phyloP scores from a whole-genome alignment of 2,888 invertebrate species.

The Drosophila trichaetosa region DNA sequence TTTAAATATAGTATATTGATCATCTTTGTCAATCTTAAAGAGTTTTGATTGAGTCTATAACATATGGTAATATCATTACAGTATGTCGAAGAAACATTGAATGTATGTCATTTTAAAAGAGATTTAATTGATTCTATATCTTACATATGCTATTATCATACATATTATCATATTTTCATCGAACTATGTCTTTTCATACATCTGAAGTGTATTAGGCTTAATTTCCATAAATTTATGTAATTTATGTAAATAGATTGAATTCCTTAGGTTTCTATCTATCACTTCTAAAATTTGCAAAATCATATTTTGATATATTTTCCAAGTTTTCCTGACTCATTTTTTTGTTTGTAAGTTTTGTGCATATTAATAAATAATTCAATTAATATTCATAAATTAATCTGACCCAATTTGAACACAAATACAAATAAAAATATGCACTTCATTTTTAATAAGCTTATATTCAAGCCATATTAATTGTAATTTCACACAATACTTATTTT shows the following conservation, averaged over 20 bases:
- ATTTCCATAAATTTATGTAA: too few species aligned
- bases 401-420: background rate
- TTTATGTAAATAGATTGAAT: background rate
- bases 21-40: background rate
- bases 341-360: background rate
- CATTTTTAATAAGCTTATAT: background rate
- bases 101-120: background rate
- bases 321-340: background rate
- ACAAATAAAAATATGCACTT: background rate
- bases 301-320: background rate
- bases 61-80: background rate
- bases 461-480: background rate
- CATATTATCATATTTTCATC: background rate
- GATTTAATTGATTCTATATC: background rate
- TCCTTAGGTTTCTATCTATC: background rate
- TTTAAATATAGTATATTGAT: background rate
- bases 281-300: background rate
- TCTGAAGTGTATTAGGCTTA: too few species aligned
- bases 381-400: background rate
- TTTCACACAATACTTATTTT: conserved; percentile 6
- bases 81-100: background rate
- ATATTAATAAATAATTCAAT: too few species aligned
- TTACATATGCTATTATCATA: background rate
- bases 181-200: too few species aligned
- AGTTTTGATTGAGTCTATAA: background rate